Base-by-base conservation (phyloP, 2,888 invertebrate species). In the Phlogophora meticulosa region DNA sequence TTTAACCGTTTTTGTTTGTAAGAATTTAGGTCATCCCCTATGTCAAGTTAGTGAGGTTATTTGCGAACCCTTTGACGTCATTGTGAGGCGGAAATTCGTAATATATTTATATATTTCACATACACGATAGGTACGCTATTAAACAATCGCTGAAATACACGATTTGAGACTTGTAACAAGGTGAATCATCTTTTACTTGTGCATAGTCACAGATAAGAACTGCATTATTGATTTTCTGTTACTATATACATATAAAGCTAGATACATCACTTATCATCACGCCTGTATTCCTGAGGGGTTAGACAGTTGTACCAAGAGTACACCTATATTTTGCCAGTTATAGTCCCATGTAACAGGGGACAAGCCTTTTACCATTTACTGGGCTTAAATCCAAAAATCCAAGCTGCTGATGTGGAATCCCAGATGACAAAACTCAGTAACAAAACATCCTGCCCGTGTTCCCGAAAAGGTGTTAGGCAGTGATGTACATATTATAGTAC, bases 1-100 rank as follows among this genome's bases (percentile, higher is more conserved):
- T 72, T 22, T 1, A 10, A 10, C 4, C 10, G 9, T 20, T 49
- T 59, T 48, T 58, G 51, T 49, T 60, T 10, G 2, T 56, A 5
- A 13, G 43, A 67, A 80, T 69, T 36, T 77, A 77, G 82, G 81
- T 70, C 82, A 74, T 36, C 51, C 34, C 57, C 65, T 59, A 51
- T 78, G 82, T 73, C 82, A 76, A 51, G 10, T 45, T 53, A 11
- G 65, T 22, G 28, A 70, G 69, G 69, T 70, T 70, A 69, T 15
- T 36, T 10, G 36, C 53, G 46, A 58, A 45, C 56, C 48, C 43
- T 56, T 74, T 74, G 72, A 81, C 80, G 66, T 72, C 74, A 59
- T 52, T 15, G 17, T 10, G 13, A 28, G 13, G 7, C 38, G 38
- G 13, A 72, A 51, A 71, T 60, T 72, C 42, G 42, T 49, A 28